Percentiles rank a stretch among this genome's conserved stretches.
These are phyloP conservation scores for Andinoacara biseriatus DNA, from an alignment of 2,113 vertebrate species.

Conservation along the genomic window DNA sequence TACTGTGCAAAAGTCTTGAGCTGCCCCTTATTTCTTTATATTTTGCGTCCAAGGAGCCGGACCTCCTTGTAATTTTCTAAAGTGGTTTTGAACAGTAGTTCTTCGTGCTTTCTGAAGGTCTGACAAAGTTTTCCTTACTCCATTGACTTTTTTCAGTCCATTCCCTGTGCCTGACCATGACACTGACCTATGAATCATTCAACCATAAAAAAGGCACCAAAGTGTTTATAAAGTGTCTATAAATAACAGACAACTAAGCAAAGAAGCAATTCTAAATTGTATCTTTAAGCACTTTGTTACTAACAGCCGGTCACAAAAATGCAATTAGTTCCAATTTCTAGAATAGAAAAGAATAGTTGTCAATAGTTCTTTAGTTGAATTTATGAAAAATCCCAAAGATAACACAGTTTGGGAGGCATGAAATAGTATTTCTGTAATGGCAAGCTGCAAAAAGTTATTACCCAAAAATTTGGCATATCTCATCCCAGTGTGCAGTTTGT, in stretches of 20 bases:
- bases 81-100: background rate
- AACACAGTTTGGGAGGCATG: background rate
- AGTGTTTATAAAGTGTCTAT: background rate
- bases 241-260: background rate
- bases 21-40: background rate
- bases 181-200: background rate
- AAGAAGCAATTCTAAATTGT: background rate
- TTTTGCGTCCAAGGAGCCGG: background rate
- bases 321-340: background rate
- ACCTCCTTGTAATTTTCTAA: accelerated
- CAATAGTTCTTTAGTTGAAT: background rate
- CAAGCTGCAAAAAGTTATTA: background rate
- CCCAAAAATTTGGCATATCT: background rate
- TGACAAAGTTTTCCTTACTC: accelerated
- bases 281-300: background rate
- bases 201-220: background rate
- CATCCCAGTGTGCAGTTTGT: accelerated
- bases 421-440: background rate
- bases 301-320: background rate
- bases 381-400: background rate
- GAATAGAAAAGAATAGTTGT: too few species aligned
- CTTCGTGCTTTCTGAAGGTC: background rate
- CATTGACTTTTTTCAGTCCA: accelerated
- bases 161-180: background rate
- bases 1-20: background rate